phyloP scores from a whole-genome alignment of 2,113 vertebrate genomes.

The Serilophus lunatus region DNA sequence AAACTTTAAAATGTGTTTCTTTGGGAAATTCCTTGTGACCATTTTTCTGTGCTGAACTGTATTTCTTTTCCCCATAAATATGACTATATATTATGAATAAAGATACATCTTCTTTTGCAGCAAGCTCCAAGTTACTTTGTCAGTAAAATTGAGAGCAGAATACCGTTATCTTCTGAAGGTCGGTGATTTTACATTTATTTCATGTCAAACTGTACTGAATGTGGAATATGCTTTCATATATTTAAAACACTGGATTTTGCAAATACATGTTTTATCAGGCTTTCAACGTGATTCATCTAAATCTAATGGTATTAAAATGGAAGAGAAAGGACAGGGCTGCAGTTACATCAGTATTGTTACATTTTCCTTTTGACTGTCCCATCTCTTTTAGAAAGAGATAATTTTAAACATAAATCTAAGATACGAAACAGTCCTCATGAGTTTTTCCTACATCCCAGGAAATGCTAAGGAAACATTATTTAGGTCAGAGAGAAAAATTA shows the following conservation, averaged over 20 bases:
- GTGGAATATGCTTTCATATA: not conserved
- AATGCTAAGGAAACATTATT: not conserved
- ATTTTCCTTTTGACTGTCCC: not conserved
- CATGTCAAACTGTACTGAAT: not conserved
- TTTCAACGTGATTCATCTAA: not conserved
- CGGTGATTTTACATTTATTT: conserved; percentile 27
- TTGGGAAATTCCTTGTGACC: not conserved
- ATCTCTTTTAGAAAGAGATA: not conserved
- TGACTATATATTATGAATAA: not conserved
- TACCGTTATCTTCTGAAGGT: conserved; percentile 60
- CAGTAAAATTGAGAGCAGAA: conserved; percentile 55
- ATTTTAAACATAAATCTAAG: not conserved
- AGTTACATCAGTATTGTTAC: not conserved
- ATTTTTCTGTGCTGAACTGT: not conserved
- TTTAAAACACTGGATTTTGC: not conserved
- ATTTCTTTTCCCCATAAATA: not conserved
- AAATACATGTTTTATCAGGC: not conserved
- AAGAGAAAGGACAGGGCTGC: not conserved
- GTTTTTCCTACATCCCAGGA: not conserved
- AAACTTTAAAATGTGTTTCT: not conserved
- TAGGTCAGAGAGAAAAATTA: not conserved
- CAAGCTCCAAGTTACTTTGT: conserved; percentile 71
- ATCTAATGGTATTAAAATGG: not conserved
- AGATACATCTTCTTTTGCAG: conserved; percentile 65
- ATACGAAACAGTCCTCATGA: not conserved